A percentile compares a stretch with the other conserved stretches of the same genome.
phyloP scores from a whole-genome alignment of 2,888 invertebrate species.

The Strigamia maritima region DNA sequence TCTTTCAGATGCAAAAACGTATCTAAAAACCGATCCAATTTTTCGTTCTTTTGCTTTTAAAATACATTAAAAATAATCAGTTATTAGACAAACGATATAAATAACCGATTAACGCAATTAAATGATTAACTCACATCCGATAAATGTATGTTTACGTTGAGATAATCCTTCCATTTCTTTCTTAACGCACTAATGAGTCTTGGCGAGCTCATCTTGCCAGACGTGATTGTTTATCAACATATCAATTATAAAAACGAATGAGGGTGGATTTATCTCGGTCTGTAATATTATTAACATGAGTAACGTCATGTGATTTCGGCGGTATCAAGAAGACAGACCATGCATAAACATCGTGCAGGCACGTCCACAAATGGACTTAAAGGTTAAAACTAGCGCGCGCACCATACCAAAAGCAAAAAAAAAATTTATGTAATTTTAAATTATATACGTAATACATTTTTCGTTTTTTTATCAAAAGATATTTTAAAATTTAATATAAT shows the following conservation, averaged over 20 bases:
- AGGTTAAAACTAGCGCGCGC: neutral
- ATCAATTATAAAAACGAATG: neutral
- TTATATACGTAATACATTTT: too few relatives aligned
- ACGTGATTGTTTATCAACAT: neutral
- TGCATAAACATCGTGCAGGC: neutral
- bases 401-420: too few relatives aligned
- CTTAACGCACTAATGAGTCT: neutral
- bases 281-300: neutral
- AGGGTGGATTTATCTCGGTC: neutral
- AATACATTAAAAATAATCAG: neutral
- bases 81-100: neutral
- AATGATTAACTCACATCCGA: neutral
- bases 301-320: neutral
- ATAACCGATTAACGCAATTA: neutral
- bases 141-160: neutral
- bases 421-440: too few relatives aligned
- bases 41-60: neutral
- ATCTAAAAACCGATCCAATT: slow-evolving; percentile 7
- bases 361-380: neutral
- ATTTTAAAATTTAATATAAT: too few relatives aligned
- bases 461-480: too few relatives aligned
- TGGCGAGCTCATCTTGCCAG: neutral
- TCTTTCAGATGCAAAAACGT: neutral
- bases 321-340: neutral
- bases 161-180: slow-evolving; percentile 10